phyloP scores from a whole-genome alignment of 2,888 invertebrate species.

The Tortricodes alternella region DNA sequence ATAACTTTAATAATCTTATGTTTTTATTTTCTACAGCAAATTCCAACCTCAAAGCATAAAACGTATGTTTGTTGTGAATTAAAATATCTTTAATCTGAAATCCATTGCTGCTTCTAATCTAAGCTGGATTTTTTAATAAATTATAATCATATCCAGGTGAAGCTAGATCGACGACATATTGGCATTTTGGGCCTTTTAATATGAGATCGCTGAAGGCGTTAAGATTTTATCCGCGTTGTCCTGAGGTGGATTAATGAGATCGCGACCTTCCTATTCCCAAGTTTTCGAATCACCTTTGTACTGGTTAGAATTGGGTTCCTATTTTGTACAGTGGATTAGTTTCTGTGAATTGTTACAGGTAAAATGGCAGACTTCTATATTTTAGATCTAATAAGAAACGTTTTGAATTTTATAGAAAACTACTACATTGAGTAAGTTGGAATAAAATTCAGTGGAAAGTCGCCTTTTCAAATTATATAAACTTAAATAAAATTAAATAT shows the following conservation, averaged over 20 bases:
- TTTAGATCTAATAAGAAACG: no score
- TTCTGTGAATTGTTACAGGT: background rate
- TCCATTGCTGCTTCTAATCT: no score
- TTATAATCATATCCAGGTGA: constrained; percentile 34
- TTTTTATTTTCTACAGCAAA: no score
- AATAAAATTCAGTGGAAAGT: no score
- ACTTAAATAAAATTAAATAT: no score
- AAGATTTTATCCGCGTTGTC: constrained; percentile 71
- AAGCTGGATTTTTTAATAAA: background rate
- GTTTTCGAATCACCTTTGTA: constrained; percentile 38
- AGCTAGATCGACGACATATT: constrained; percentile 42
- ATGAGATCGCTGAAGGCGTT: constrained; percentile 67
- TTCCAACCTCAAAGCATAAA: no score
- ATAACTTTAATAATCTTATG: no score
- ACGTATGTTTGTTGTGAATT: no score
- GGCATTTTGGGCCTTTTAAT: constrained; percentile 70
- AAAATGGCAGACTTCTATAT: background rate
- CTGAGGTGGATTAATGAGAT: constrained; percentile 75
- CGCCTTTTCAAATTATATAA: no score
- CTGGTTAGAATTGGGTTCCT: constrained; percentile 23
- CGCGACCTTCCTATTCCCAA: constrained; percentile 48
- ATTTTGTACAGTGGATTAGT: constrained; percentile 38
- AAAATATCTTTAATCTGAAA: no score
- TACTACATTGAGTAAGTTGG: no score
- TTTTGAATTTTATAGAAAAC: no score